Conservation (phyloP, 2,113 vertebrate species). For the Strix uralensis region DNA sequence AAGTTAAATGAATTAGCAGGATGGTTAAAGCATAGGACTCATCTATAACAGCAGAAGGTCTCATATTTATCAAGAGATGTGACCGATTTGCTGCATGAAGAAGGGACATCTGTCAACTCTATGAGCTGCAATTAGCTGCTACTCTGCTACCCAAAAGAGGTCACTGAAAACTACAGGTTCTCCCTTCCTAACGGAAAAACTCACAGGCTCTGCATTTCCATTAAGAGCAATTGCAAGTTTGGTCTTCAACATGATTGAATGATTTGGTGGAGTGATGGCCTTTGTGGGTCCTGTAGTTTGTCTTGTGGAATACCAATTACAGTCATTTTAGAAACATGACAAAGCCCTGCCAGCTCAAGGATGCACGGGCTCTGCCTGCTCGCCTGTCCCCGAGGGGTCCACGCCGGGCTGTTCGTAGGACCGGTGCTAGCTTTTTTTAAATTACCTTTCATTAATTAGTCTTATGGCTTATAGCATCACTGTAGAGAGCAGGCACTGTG, state of each 20-base stretch:
- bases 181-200: not conserved
- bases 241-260: not conserved
- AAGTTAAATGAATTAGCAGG: not conserved
- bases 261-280: not conserved
- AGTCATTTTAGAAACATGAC: not conserved
- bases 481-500: not conserved
- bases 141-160: conserved; percentile 23
- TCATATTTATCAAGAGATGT: conserved; percentile 3
- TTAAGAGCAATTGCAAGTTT: conserved; percentile 3
- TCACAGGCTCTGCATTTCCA: not conserved
- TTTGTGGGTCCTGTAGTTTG: not conserved
- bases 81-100: not conserved
- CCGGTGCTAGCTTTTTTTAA: rapidly evolving
- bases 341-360: not conserved
- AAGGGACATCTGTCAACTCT: conserved; percentile 7
- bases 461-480: not conserved
- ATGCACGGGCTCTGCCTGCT: not conserved
- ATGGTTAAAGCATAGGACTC: not conserved
- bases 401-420: rapidly evolving
- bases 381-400: not conserved
- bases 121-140: conserved; percentile 13
- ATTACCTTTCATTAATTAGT: not conserved
- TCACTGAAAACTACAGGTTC: not conserved
- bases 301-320: not conserved
- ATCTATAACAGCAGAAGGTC: not conserved